Evolutionary conservation across 2,797 vertebrate species (phyloP).

Genomic region (Yasuhikotakia modesta): DNA sequence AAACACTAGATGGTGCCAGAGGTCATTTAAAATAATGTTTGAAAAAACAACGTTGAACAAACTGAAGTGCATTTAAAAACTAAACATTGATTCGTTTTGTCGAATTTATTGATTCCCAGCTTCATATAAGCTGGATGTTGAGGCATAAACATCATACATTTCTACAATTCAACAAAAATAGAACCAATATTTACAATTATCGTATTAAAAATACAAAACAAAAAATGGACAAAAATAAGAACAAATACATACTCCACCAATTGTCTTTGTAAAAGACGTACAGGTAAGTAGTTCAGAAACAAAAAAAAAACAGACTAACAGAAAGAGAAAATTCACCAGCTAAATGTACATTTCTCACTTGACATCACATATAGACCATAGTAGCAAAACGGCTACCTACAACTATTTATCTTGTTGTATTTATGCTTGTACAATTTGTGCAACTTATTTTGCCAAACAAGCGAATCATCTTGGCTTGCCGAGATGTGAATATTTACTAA

Average conservation of each 20-base stretch:
- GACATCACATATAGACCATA: conserved; percentile 96
- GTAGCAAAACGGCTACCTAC: conserved; percentile 94
- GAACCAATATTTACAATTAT: conserved; percentile 99
- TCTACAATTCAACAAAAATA: conserved; percentile 99
- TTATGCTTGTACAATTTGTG: conserved; percentile 95
- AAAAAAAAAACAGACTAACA: conserved; percentile 76
- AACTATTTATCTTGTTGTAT: conserved; percentile 84
- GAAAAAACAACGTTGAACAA: conserved; percentile 58
- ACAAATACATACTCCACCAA: conserved; percentile 96
- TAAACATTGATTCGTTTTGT: conserved; percentile 72
- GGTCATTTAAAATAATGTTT: conserved; percentile 50
- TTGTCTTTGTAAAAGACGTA: conserved; percentile 99
- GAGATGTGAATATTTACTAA: conserved; percentile 88
- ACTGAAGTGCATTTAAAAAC: conserved; percentile 69
- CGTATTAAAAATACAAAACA: conserved; percentile 99
- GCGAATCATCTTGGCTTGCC: conserved; percentile 77
- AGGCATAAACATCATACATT: conserved; percentile 99
- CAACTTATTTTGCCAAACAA: conserved; percentile 86
- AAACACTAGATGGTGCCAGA: conserved; percentile 70
- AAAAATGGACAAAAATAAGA: conserved; percentile 62
- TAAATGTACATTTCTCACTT: conserved; percentile 98
- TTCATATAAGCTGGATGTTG: conserved; percentile 98
- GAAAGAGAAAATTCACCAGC: conserved; percentile 89
- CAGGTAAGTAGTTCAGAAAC: conserved; percentile 97
- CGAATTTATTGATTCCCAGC: conserved; percentile 99